These are phyloP conservation scores for Panthera leo DNA, from an alignment of 2,113 vertebrate species.

Conservation along the genomic window DNA sequence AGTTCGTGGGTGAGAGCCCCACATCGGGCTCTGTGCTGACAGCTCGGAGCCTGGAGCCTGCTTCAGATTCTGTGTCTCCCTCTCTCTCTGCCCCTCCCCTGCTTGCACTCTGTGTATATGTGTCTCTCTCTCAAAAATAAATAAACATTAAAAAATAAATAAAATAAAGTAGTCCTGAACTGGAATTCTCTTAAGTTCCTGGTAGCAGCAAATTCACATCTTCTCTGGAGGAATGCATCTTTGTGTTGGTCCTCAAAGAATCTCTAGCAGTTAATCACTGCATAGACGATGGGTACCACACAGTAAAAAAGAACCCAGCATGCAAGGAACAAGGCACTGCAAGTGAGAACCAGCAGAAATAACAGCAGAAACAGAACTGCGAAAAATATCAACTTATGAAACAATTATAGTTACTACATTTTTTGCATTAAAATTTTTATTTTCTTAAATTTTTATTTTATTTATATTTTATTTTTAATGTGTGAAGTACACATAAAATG, in stretches of 20 bases:
- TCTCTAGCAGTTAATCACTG: background rate
- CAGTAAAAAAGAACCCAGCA: background rate
- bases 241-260: background rate
- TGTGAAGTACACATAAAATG: background rate
- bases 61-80: background rate
- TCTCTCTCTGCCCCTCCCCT: background rate
- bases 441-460: background rate
- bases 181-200: background rate
- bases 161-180: background rate
- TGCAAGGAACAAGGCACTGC: background rate
- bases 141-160: background rate
- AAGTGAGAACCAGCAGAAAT: conserved; percentile 1
- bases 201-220: background rate
- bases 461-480: background rate
- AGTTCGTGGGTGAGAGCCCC: background rate
- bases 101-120: background rate
- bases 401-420: background rate
- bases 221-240: background rate
- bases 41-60: background rate
- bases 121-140: background rate
- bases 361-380: background rate
- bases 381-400: background rate
- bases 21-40: background rate
- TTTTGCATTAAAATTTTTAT: background rate
- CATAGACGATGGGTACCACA: background rate